Evolutionary conservation across 2,113 vertebrate genomes (phyloP), one percentile per base, ranked within the genome.

Genomic region (Plestiodon gilberti): DNA sequence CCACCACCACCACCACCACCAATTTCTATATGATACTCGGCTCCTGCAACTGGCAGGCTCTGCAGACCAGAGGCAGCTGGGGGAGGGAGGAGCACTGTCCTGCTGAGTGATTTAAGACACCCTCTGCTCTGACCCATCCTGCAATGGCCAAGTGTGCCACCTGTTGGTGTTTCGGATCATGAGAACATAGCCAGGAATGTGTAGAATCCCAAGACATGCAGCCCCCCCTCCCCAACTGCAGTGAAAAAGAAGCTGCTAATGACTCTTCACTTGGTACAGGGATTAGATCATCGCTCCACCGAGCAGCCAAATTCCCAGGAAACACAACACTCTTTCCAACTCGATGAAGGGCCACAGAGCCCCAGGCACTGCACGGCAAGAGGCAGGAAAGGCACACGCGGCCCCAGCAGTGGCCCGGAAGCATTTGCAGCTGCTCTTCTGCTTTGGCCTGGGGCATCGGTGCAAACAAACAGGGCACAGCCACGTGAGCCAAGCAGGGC

Each of bases 131-230:
- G 25, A 64, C 74, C 88, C 88, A 1, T 75, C 77, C 88, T 89
- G 28, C 3, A n/a, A 20, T 28, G 4, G 81, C 73, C 89, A 89
- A 57, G 81, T 77, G 40, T 74, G 88, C 93, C 95, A 95, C 95
- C 93, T 95, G 95, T 94, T 8, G 43, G 87, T 3, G 71, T 84
- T 80, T 57, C 7, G 43, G 90, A 93, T 92, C 94, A 93, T 94
- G 94, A 95, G 95, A 96, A 96, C 95, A 94, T 78, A 91, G 82
- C 90, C 84, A 83, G 93, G 95, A 95, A 95, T 92, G 95, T 95
- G 92, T 90, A 95, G 95, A 94, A 95, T 96, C 91, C 87, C 73
- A 22, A 88, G 91, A 38, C 75, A 0, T 6, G 0, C 83, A 52
- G 88, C 89, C 1, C 78, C 85, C 33, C 2, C 78, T 48, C 62